These are phyloP conservation scores for Notothenia rossii DNA, from an alignment of 2,113 vertebrate species.

Conservation along the genomic window DNA sequence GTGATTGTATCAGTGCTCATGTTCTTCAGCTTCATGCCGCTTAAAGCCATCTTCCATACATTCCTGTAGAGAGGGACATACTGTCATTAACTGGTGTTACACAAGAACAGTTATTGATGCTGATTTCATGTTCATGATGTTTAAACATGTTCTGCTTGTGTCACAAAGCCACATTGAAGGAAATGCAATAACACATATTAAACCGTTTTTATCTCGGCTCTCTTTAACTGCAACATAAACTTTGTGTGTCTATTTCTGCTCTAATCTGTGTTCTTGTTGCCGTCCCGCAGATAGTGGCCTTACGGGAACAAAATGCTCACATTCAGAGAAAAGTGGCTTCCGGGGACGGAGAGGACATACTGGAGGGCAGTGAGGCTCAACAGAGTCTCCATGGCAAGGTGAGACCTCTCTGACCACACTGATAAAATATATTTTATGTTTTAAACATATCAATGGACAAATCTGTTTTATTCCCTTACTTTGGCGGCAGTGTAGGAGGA, in stretches of 20 bases:
- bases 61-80: slow-evolving; percentile 14
- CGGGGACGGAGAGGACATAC: slow-evolving; percentile 91
- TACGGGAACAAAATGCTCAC: slow-evolving; percentile 97
- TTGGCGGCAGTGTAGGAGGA: not conserved
- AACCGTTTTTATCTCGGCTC: not conserved
- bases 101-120: not conserved
- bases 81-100: slow-evolving; percentile 33
- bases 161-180: not conserved
- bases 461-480: not conserved
- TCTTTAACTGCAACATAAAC: not conserved
- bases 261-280: not conserved
- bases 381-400: slow-evolving; percentile 97
- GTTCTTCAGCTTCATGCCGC: slow-evolving; percentile 3
- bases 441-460: not conserved
- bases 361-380: slow-evolving; percentile 90
- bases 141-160: not conserved
- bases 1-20: slow-evolving; percentile 33
- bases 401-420: not conserved
- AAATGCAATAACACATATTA: not conserved
- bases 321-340: slow-evolving; percentile 97
- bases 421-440: not conserved
- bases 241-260: not conserved
- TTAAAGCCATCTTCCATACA: slow-evolving; percentile 21
- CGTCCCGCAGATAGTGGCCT: slow-evolving; percentile 92
- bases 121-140: not conserved